phyloP scores from a whole-genome alignment of 1,140 invertebrate genomes.

The Calycopis cecrops region DNA sequence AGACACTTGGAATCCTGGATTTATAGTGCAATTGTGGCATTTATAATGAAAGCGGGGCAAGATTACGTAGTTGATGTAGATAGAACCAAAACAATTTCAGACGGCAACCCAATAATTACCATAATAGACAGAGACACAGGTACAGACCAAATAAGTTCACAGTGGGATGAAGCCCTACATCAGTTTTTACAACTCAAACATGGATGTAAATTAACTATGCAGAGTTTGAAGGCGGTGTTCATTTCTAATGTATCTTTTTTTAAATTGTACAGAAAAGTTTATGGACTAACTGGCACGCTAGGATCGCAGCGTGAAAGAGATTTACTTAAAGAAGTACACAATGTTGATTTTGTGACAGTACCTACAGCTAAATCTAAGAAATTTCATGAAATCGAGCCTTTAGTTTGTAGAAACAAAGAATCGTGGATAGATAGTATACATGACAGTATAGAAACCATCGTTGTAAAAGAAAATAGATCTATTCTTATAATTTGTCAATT shows the following conservation, averaged over 20 bases:
- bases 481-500: conserved; percentile 16
- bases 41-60: conserved; percentile 16
- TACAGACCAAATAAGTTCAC: conserved; percentile 14
- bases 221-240: conserved; percentile 19
- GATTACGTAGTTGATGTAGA: conserved; percentile 20
- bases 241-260: conserved; percentile 17
- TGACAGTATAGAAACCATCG: not conserved
- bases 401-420: conserved; percentile 12
- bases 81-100: conserved; percentile 13
- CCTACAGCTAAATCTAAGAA: conserved; percentile 12
- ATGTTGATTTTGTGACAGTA: conserved; percentile 15
- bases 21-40: conserved; percentile 11
- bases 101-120: conserved; percentile 17
- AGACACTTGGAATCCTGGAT: conserved; percentile 17
- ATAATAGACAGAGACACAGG: conserved; percentile 18
- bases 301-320: conserved; percentile 13
- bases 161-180: conserved; percentile 17
- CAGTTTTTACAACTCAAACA: conserved; percentile 21
- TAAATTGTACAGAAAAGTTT: conserved; percentile 17
- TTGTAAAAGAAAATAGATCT: conserved; percentile 4
- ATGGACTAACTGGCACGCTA: conserved; percentile 15
- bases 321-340: conserved; percentile 17
- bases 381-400: conserved; percentile 10
- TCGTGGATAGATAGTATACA: conserved; percentile 11
- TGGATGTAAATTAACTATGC: conserved; percentile 18